Percentiles rank a stretch among this genome's conserved stretches.
Evolutionary conservation across 2,113 vertebrate species (phyloP).

Genomic region (Oryzias woworae): DNA sequence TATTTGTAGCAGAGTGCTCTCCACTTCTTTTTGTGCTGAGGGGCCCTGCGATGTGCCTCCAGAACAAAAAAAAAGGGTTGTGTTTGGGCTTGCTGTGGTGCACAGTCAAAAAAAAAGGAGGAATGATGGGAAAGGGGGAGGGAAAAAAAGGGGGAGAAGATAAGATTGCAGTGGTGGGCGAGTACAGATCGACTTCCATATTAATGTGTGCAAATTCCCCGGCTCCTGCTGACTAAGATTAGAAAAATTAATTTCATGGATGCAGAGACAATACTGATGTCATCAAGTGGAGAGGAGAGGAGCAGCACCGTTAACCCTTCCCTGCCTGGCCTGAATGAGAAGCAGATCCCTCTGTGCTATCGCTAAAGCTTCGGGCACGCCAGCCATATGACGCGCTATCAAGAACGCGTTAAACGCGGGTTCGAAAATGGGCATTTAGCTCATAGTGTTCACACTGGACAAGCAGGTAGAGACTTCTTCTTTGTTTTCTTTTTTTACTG

Average conservation of each 20-base stretch:
- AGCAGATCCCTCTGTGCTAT: conserved; percentile 35
- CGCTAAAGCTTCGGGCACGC: neutral
- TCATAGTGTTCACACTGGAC: too few relatives aligned
- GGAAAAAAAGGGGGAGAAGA: conserved; percentile 28
- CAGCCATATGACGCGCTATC: too few relatives aligned
- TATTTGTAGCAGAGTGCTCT: conserved; percentile 58
- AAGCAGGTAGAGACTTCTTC: too few relatives aligned
- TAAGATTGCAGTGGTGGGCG: conserved; percentile 65
- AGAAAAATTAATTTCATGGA: conserved; percentile 84
- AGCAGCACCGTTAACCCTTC: conserved; percentile 65
- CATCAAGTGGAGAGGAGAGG: conserved; percentile 73
- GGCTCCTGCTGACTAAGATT: conserved; percentile 82
- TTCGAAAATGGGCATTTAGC: too few relatives aligned
- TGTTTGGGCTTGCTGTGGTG: conserved; percentile 42
- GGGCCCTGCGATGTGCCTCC: conserved; percentile 40
- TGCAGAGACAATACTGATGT: conserved; percentile 81
- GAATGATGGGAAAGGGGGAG: conserved; percentile 30
- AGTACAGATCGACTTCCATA: conserved; percentile 71
- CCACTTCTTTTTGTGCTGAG: conserved; percentile 33
- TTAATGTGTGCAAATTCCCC: conserved; percentile 81
- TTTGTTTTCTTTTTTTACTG: too few relatives aligned
- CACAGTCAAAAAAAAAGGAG: conserved; percentile 10
- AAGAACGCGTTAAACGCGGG: too few relatives aligned
- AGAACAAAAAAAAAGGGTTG: conserved; percentile 52
- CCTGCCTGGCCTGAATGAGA: conserved; percentile 42